Percentiles rank a stretch among this genome's conserved stretches.
These are phyloP conservation scores for Sitodiplosis mosellana DNA, from an alignment of 1,140 invertebrate species.

Conservation along the genomic window DNA sequence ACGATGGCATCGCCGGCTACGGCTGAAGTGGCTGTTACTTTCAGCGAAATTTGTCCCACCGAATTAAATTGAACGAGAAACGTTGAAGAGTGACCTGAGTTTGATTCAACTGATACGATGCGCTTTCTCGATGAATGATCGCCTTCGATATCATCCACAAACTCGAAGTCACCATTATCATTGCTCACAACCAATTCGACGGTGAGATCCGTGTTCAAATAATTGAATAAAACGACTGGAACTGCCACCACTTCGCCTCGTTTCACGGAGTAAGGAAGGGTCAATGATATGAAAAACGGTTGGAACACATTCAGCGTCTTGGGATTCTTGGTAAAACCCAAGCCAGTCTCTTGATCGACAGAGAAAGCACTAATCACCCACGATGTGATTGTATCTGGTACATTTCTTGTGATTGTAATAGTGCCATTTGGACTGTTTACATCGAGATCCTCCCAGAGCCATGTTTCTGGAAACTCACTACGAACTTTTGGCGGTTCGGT, in stretches of 20 bases:
- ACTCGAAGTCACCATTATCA: slow-evolving; percentile 58
- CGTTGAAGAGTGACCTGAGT: slow-evolving; percentile 48
- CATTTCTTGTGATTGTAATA: slow-evolving; percentile 25
- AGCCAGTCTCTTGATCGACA: slow-evolving; percentile 60
- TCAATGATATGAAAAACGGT: slow-evolving; percentile 67
- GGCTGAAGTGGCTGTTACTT: slow-evolving; percentile 48
- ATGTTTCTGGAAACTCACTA: slow-evolving; percentile 3
- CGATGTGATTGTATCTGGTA: slow-evolving; percentile 81
- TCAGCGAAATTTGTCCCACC: slow-evolving; percentile 54
- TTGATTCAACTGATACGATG: slow-evolving; percentile 30
- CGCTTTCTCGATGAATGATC: background rate
- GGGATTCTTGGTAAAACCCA: slow-evolving; percentile 57
- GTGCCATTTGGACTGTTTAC: slow-evolving; percentile 2
- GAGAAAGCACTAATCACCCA: slow-evolving; percentile 90
- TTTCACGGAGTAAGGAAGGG: slow-evolving; percentile 69
- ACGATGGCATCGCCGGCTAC: slow-evolving; percentile 54
- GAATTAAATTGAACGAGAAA: slow-evolving; percentile 65
- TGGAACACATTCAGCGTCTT: slow-evolving; percentile 69
- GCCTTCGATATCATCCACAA: slow-evolving; percentile 34
- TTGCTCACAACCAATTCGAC: slow-evolving; percentile 75
- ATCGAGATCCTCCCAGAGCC: slow-evolving; percentile 1
- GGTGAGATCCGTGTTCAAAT: slow-evolving; percentile 41
- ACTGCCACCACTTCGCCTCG: slow-evolving; percentile 34
- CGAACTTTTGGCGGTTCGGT: background rate
- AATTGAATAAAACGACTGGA: slow-evolving; percentile 21